Evolutionary conservation across 1,140 invertebrate species (phyloP).

Genomic region (Drosophila truncata): DNA sequence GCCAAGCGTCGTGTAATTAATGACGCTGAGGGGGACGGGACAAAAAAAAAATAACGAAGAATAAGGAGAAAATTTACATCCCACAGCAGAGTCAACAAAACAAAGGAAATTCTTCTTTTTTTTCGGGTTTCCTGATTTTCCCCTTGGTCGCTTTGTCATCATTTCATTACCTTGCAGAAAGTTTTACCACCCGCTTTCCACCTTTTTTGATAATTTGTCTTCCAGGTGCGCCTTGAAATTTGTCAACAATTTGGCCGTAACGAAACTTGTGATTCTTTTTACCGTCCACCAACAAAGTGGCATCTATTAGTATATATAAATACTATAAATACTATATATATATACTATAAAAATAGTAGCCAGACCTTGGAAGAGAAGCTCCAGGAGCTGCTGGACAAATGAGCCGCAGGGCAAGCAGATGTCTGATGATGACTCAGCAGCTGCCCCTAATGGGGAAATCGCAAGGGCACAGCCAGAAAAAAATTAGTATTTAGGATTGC

Average conservation of each 20-base stretch:
- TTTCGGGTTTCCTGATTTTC: slow-evolving; percentile 24
- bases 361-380: slow-evolving; percentile 2
- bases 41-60: slow-evolving; percentile 9
- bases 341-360: slow-evolving; percentile 77
- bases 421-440: slow-evolving; percentile 69
- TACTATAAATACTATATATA: too few relatives aligned
- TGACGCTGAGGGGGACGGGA: slow-evolving; percentile 33
- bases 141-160: slow-evolving; percentile 74
- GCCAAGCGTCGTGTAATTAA: slow-evolving; percentile 66
- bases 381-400: slow-evolving; percentile 56
- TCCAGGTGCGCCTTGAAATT: slow-evolving; percentile 81
- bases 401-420: slow-evolving; percentile 54
- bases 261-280: slow-evolving; percentile 73
- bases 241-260: slow-evolving; percentile 76
- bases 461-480: neutral
- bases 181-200: slow-evolving; percentile 31
- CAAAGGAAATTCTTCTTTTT: slow-evolving; percentile 58
- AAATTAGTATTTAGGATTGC: neutral
- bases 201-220: slow-evolving; percentile 75
- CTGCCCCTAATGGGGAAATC: slow-evolving; percentile 38
- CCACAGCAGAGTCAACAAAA: slow-evolving; percentile 57
- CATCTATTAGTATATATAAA: slow-evolving; percentile 80
- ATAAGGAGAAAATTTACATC: slow-evolving; percentile 66
- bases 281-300: slow-evolving; percentile 63
- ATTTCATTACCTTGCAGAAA: slow-evolving; percentile 80